phyloP scores from a whole-genome alignment of 2,888 invertebrate species.

The Melinaea marsaeus region DNA sequence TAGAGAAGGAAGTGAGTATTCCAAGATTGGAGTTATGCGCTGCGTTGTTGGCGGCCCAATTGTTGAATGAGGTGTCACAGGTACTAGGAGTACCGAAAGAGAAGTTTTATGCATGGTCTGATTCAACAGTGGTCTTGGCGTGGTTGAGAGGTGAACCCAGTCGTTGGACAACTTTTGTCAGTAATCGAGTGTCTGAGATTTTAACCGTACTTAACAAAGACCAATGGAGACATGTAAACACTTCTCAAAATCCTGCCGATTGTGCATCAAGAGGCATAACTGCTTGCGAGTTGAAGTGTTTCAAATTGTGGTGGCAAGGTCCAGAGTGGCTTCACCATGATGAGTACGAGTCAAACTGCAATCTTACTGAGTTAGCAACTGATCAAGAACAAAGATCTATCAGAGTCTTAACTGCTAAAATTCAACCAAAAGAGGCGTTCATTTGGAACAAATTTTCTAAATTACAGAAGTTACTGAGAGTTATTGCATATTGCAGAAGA shows the following conservation, averaged over 20 bases:
- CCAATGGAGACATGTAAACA: conserved; percentile 27
- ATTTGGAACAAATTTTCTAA: not conserved
- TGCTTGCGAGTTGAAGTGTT: conserved; percentile 14
- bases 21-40: conserved; percentile 27
- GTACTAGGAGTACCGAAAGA: conserved; percentile 21
- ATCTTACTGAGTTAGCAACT: not conserved
- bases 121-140: conserved; percentile 28
- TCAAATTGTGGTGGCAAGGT: conserved; percentile 29
- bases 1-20: conserved; percentile 19
- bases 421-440: not conserved
- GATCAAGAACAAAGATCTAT: conserved; percentile 5
- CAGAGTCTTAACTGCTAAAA: not conserved
- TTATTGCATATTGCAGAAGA: conserved; percentile 17
- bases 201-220: conserved; percentile 7
- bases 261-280: conserved; percentile 17
- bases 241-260: conserved; percentile 36
- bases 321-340: conserved; percentile 11
- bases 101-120: conserved; percentile 25
- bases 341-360: not conserved
- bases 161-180: conserved; percentile 32
- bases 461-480: conserved; percentile 10
- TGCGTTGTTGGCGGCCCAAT: conserved; percentile 18
- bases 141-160: conserved; percentile 27
- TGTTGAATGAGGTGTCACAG: conserved; percentile 21
- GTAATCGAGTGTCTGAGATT: conserved; percentile 28